Conservation (phyloP, 2,797 vertebrate genomes). For the Poecilia gillii region DNA sequence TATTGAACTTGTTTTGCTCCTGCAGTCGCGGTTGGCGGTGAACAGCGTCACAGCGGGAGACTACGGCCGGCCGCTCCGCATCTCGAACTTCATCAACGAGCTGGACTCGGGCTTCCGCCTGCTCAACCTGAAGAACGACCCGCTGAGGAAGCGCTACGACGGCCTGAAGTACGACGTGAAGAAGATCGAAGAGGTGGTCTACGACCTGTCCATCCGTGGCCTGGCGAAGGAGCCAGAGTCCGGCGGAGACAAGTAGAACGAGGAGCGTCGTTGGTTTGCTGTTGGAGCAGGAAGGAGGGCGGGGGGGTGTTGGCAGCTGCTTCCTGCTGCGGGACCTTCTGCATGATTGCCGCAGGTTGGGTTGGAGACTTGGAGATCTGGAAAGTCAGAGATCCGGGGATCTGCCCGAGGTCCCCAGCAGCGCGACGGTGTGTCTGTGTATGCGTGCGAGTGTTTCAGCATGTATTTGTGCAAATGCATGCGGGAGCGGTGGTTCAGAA, state of each 20-base stretch:
- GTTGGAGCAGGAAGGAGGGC: conserved; percentile 35
- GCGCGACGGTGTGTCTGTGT: conserved; percentile 25
- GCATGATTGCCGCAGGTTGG: conserved; percentile 51
- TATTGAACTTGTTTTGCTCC: neutral
- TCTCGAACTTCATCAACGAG: conserved; percentile 97
- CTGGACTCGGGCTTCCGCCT: conserved; percentile 97
- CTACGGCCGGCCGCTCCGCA: conserved; percentile 92
- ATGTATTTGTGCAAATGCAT: conserved; percentile 23
- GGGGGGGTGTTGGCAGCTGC: conserved; percentile 17
- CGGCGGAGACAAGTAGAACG: conserved; percentile 55
- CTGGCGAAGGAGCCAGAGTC: conserved; percentile 86
- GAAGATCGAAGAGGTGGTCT: conserved; percentile 98
- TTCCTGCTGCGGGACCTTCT: conserved; percentile 51
- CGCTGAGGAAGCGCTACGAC: conserved; percentile 95
- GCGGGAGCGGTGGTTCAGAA: conserved; percentile 27
- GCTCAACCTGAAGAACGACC: conserved; percentile 98
- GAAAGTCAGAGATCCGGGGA: conserved; percentile 40
- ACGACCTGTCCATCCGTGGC: conserved; percentile 95
- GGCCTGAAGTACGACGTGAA: conserved; percentile 98
- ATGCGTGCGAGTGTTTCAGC: neutral
- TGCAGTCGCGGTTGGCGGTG: conserved; percentile 91
- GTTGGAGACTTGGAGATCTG: conserved; percentile 49
- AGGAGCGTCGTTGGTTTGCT: conserved; percentile 8
- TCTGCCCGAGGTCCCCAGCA: conserved; percentile 56
- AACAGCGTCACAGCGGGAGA: conserved; percentile 98